A percentile compares a stretch with the other conserved stretches of the same genome.
phyloP scores from a whole-genome alignment of 2,888 invertebrate species.

The Drosophila emarginata region DNA sequence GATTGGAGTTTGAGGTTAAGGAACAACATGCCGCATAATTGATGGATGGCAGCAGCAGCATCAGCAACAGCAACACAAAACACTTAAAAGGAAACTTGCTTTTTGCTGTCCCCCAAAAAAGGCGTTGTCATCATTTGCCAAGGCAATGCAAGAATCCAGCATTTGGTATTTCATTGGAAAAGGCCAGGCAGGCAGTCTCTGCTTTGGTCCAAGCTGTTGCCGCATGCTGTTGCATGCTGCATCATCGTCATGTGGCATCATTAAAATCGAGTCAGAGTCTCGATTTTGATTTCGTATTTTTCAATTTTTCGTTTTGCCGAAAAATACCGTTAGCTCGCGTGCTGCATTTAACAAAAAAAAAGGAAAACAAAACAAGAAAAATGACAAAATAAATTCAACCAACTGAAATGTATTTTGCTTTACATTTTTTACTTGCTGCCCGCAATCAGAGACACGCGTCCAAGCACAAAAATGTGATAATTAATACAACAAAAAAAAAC shows the following conservation, averaged over 20 bases:
- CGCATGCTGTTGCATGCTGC: conserved; percentile 26
- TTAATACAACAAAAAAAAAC: conserved; percentile 55
- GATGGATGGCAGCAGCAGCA: conserved; percentile 70
- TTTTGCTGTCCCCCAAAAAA: conserved; percentile 68
- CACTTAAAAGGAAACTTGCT: conserved; percentile 76
- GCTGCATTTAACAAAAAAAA: conserved; percentile 33
- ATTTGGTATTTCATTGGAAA: conserved; percentile 65
- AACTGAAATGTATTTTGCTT: conserved; percentile 37
- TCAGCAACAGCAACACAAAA: conserved; percentile 37
- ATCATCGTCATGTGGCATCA: conserved; percentile 63
- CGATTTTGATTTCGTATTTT: not conserved
- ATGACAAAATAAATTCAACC: conserved; percentile 55
- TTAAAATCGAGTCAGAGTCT: conserved; percentile 62
- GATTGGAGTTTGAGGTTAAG: conserved; percentile 27
- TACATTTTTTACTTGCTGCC: conserved; percentile 17
- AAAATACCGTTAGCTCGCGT: conserved; percentile 73
- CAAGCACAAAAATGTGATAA: conserved; percentile 64
- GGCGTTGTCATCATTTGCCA: conserved; percentile 69
- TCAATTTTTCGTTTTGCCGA: conserved; percentile 49
- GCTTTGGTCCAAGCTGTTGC: conserved; percentile 1
- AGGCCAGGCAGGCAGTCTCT: conserved; percentile 33
- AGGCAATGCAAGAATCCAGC: conserved; percentile 62
- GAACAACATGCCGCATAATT: conserved; percentile 74
- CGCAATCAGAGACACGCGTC: conserved; percentile 52
- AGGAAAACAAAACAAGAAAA: not conserved